Evolutionary conservation across 2,888 invertebrate genomes (phyloP).

Genomic region (Pasiphila rectangulata): DNA sequence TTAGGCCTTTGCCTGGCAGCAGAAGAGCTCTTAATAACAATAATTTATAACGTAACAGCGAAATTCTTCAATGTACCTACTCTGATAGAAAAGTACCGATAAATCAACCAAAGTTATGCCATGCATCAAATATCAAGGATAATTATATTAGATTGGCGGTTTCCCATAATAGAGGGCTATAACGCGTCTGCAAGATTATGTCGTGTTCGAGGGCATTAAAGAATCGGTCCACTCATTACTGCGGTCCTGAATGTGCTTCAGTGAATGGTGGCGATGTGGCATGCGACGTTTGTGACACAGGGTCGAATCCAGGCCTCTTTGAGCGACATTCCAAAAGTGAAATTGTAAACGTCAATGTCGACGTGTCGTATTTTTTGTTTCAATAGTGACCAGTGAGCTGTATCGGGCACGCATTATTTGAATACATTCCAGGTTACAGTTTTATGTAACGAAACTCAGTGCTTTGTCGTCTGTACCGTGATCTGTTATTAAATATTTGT

Average conservation of each 20-base stretch:
- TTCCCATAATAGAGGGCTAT: slow-evolving; percentile 48
- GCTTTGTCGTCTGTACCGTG: too few relatives aligned
- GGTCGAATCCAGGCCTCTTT: slow-evolving; percentile 22
- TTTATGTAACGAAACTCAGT: too few relatives aligned
- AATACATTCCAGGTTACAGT: too few relatives aligned
- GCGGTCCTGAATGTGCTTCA: slow-evolving; percentile 52
- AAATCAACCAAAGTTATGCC: neutral
- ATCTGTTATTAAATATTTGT: too few relatives aligned
- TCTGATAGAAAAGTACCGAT: neutral
- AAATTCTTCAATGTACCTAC: neutral
- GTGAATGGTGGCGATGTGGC: slow-evolving; percentile 52
- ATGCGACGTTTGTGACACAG: slow-evolving; percentile 42
- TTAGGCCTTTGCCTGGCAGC: too few relatives aligned
- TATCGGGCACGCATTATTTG: neutral
- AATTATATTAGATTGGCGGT: slow-evolving; percentile 65
- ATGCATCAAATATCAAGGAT: slow-evolving; percentile 1
- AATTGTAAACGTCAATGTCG: neutral
- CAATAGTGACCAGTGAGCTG: neutral
- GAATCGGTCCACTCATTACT: slow-evolving; percentile 62
- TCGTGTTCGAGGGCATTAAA: slow-evolving; percentile 60
- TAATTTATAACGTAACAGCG: too few relatives aligned
- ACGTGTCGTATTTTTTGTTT: neutral
- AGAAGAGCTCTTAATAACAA: too few relatives aligned
- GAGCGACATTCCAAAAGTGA: slow-evolving; percentile 5
- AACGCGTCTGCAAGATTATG: slow-evolving; percentile 32